Base-by-base conservation (phyloP, 2,113 vertebrate species). In the Scortum barcoo region DNA sequence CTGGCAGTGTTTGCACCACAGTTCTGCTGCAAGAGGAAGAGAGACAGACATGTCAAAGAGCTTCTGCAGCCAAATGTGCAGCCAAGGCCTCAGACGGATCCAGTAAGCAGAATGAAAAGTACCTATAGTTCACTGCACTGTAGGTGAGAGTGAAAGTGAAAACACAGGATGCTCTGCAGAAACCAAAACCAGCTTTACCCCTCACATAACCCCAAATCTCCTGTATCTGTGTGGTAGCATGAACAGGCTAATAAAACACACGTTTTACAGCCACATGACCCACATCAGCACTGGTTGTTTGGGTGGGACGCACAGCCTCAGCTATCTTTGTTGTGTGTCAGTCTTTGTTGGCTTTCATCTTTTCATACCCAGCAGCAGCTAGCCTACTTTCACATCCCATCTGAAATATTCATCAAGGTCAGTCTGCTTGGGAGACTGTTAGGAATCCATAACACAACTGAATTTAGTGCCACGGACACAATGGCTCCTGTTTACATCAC, bases 371-470 rank as follows among this genome's bases (percentile, higher is more conserved):
- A 1, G 71, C 77, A 68, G 57, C 86, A 70, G 77, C 78, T 92
- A 93, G 86, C 93, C 94, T 93, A 93, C 86, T 93, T 94, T 92
- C 84, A 84, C 86, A 51, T 68, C 78, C 65, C 86, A 88, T 75
- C 86, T 94, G 91, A 93, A 95, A 95, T 93, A 95, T 94, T 94
- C 81, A 94, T 93, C 83, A 86, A 86, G 88, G 86, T 92, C 84
- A 84, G 87, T 81, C 77, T 88, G 88, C 81, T 57, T 46, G 4
- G 46, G 24, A 53, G 76, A 73, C 72, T 72, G 79, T 9, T 65
- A 69, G 65, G 62, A 56, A 30, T 75, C 78, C 81, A 48, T 81
- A 67, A 16, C 28, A 16, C 60, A 13, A 76, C n/a, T n/a, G 65
- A 5, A 24, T 80, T 56, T 60, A 9, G 19, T 1, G 42, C 58